Base-by-base conservation (phyloP, 35 echinoderm and acorn worm genomes). In the Chiridota heheva region DNA sequence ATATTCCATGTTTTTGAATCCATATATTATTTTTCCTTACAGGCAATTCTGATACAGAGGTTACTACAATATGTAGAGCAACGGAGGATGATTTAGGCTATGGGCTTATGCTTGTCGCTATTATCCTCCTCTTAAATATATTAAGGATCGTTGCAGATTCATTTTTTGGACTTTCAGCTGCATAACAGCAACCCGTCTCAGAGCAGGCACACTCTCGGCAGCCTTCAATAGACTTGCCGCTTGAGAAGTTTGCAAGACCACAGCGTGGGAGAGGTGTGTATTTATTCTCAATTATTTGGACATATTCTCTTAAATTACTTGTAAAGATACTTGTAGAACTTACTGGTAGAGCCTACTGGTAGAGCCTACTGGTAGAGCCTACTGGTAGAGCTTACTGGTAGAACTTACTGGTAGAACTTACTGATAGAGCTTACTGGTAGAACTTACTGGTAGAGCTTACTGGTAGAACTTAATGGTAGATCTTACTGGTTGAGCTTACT, bases 191-290 rank as follows among this genome's bases (percentile, higher is more conserved):
- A 89, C 86, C 2, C 32, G 91, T 5, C 56, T 85, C 12, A 25
- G 91, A 18, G 80, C 70, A 36, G 91, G 86, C 4, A 73, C 76
- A 13, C 72, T 96, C 0, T 28, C 81, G 26, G 59, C 81, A 42
- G 71, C 76, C 36, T 96, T 90, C 58, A 58, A 77, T 4, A 48
- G 68, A 34, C 41, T 96, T 16, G 75, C 81, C 16, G 74, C 16
- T 75, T 96, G 36, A 36, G 82, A 27, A 89, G 79, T 66, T 66
- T 89, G 0, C 60, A 95, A 39, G 69, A 90, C 7, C 80, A 85
- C 46, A 96, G 86, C 28, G 82, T 96, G 8, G 91, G 91, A 40
- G 86, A 96, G 91, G 91, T 90, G 36, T 64, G 72, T 32, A 32
- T 45, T 40, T 24, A n/a, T n/a, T n/a, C n/a, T n/a, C n/a, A n/a